Base-by-base conservation (phyloP, 2,888 invertebrate genomes). In the Therioaphis trifolii region DNA sequence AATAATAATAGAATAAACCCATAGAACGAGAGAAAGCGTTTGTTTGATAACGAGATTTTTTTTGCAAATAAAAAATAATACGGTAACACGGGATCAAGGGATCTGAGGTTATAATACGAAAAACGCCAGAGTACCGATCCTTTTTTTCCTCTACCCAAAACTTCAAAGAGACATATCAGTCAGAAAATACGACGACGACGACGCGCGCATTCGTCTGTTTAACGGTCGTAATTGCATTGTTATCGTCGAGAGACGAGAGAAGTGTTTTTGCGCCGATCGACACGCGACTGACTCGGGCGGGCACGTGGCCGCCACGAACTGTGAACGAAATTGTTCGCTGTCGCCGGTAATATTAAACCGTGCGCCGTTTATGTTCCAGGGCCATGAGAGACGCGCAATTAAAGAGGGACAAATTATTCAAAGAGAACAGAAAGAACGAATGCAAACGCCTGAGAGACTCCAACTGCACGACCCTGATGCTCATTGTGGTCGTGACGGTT, bases 391-490 rank as follows among this genome's bases (percentile, higher is more conserved):
- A 93, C 86, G 97, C 97, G 0, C 95, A 96, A 88, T 90, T 92
- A 84, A 93, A 95, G 85, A 90, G 96, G 52, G 93, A 93, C 87
- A 91, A 93, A 87, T 91, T 96, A 0, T 93, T 95, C 88, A 92
- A 93, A 85, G 94, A 93, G 88, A 95, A 94, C 88, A 90, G 92
- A 66, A 94, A 94, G 88, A 93, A 92, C 84, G 95, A 95, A 89
- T 94, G 94, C 89, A 94, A 93, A 87, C 92, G 93, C 86, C 89
- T 94, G 66, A 90, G 95, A 71, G 94, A 94, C 87, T 93, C 94
- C 0, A 95, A 95, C 87, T 95, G 95, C 88, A 96, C 95, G 0
- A 96, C 96, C 0, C 89, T 95, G 0, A 96, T 96, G 96, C 89
- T 96, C 35, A 95, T 96, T 43, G 95, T 95, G 0, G 95, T 96